Percentiles rank a stretch among this genome's conserved stretches.
phyloP scores from a whole-genome alignment of 1,140 invertebrate genomes.

The Alviniconcha marisindica region DNA sequence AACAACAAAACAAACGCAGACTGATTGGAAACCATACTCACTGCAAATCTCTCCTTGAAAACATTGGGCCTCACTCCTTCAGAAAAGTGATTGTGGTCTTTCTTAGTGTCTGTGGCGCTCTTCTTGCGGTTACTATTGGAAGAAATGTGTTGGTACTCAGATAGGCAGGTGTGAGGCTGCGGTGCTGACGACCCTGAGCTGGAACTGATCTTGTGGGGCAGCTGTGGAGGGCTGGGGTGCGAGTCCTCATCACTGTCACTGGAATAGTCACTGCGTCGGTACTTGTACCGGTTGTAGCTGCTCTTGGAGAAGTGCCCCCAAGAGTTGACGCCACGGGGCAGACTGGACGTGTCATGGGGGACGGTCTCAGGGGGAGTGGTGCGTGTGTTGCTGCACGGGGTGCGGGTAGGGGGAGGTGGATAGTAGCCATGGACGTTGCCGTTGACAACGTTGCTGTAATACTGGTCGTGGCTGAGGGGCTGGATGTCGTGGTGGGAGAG shows the following conservation, averaged over 20 bases:
- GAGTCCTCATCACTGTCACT: conserved; percentile 70
- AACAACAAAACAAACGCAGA: not conserved
- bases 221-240: conserved; percentile 10
- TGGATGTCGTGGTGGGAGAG: not conserved
- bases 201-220: conserved; percentile 14
- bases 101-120: conserved; percentile 28
- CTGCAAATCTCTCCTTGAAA: conserved; percentile 68
- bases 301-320: conserved; percentile 69
- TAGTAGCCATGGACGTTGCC: conserved; percentile 40
- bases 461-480: conserved; percentile 25
- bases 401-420: not conserved
- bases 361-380: conserved; percentile 9
- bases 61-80: conserved; percentile 64
- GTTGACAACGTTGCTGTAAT: conserved; percentile 39
- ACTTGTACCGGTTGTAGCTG: conserved; percentile 65
- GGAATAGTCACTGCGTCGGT: conserved; percentile 68
- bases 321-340: conserved; percentile 53
- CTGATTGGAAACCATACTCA: too few relatives aligned
- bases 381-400: not conserved
- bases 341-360: conserved; percentile 37
- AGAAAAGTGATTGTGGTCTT: conserved; percentile 44
- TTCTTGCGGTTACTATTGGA: conserved; percentile 16
- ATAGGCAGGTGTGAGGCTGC: conserved; percentile 21
- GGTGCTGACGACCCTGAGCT: not conserved
- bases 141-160: conserved; percentile 2